Percentiles rank a stretch among this genome's conserved stretches.
These are phyloP conservation scores for Antedon mediterranea DNA, from an alignment of 53 echinoderm and acorn worm species.

Conservation along the genomic window DNA sequence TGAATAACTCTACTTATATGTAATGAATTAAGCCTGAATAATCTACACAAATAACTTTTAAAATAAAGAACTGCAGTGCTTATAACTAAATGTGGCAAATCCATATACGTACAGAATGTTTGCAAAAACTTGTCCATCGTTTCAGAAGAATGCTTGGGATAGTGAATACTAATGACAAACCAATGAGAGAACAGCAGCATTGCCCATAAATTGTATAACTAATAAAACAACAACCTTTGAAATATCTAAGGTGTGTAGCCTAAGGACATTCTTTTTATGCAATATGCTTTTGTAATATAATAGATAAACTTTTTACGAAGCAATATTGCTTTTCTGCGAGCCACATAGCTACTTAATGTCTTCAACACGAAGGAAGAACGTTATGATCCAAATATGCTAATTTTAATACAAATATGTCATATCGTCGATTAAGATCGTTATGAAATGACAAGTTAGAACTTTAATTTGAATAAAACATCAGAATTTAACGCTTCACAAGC, in stretches of 20 bases:
- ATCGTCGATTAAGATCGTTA: not conserved
- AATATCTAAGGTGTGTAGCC: not conserved
- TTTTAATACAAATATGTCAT: not conserved
- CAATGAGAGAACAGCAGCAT: not conserved
- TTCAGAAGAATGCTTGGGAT: too few relatives aligned
- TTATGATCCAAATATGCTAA: not conserved
- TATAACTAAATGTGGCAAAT: too few relatives aligned
- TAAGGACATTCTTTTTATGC: not conserved
- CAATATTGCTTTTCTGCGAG: not conserved
- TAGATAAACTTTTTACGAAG: not conserved
- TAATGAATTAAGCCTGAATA: too few relatives aligned
- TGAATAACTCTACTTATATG: too few relatives aligned
- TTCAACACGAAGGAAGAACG: not conserved
- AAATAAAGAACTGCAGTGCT: too few relatives aligned
- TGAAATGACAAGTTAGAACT: not conserved
- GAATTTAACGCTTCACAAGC: not conserved
- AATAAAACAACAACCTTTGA: not conserved
- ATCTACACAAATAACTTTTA: too few relatives aligned
- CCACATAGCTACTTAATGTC: not conserved
- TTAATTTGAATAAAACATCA: not conserved
- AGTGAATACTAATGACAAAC: not conserved
- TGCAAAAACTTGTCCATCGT: too few relatives aligned
- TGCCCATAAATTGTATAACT: not conserved
- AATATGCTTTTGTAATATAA: not conserved
- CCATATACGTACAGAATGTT: too few relatives aligned